These are phyloP conservation scores for Idaea aversata DNA, from an alignment of 2,888 invertebrate species.

Conservation along the genomic window DNA sequence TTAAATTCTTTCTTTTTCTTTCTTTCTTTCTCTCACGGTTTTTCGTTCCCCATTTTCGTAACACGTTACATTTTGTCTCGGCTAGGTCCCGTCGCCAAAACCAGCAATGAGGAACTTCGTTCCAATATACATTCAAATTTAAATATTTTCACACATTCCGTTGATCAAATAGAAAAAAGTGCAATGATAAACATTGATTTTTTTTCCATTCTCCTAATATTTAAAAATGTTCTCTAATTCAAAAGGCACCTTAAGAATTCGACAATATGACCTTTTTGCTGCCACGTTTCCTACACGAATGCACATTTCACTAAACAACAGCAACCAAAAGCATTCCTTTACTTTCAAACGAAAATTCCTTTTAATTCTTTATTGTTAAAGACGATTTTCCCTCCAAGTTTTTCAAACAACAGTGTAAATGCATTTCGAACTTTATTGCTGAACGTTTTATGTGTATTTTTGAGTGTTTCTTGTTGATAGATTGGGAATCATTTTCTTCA, in stretches of 20 bases:
- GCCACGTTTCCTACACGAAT: slow-evolving; percentile 64
- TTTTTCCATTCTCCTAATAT: no score
- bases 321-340: slow-evolving; percentile 21
- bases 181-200: no score
- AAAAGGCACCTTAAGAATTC: slow-evolving; percentile 51
- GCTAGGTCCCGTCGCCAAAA: no score
- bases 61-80: no score
- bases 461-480: slow-evolving; percentile 16
- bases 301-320: slow-evolving; percentile 71
- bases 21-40: no score
- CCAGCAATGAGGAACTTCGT: no score
- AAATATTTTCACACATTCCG: no score
- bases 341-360: slow-evolving; percentile 13
- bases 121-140: no score
- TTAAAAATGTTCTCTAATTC: slow-evolving; percentile 39
- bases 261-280: slow-evolving; percentile 61
- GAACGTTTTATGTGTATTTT: slow-evolving; percentile 33
- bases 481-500: slow-evolving; percentile 18
- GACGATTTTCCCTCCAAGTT: slow-evolving; percentile 10
- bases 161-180: no score
- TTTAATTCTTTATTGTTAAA: slow-evolving; percentile 9
- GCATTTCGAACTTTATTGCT: slow-evolving; percentile 22
- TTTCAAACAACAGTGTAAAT: slow-evolving; percentile 7
- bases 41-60: no score
- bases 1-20: no score